These are phyloP conservation scores for Zele albiditarsus DNA, from an alignment of 2,888 invertebrate species.

Conservation along the genomic window DNA sequence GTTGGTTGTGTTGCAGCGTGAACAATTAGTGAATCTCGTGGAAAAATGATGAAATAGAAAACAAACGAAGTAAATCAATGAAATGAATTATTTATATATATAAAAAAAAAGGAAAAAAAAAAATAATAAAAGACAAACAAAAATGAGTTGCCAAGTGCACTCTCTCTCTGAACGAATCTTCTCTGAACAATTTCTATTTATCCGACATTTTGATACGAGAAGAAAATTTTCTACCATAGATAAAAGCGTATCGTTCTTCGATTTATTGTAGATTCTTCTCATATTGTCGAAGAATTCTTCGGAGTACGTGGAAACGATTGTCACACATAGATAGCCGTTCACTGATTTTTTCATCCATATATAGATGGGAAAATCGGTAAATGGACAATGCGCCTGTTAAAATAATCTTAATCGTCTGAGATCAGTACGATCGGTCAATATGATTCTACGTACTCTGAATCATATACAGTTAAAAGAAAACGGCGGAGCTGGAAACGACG, in stretches of 20 bases:
- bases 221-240: slow-evolving; percentile 68
- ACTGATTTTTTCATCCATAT: neutral
- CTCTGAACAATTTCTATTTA: slow-evolving; percentile 46
- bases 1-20: slow-evolving; percentile 51
- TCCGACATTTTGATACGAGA: slow-evolving; percentile 67
- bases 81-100: slow-evolving; percentile 45
- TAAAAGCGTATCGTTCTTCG: slow-evolving; percentile 52
- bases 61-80: slow-evolving; percentile 35
- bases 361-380: slow-evolving; percentile 14
- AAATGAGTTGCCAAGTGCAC: slow-evolving; percentile 50
- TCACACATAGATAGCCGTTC: slow-evolving; percentile 13
- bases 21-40: slow-evolving; percentile 44
- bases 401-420: slow-evolving; percentile 12
- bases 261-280: slow-evolving; percentile 51
- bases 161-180: slow-evolving; percentile 59
- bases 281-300: slow-evolving; percentile 45
- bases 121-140: slow-evolving; percentile 35
- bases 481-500: neutral
- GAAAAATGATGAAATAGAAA: slow-evolving; percentile 38
- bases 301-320: slow-evolving; percentile 36
- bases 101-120: slow-evolving; percentile 40
- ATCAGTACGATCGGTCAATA: slow-evolving; percentile 36
- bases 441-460: slow-evolving; percentile 20
- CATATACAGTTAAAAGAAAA: neutral
- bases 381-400: slow-evolving; percentile 17